phyloP scores from a whole-genome alignment of 1,140 invertebrate genomes.

The Ceratoteleas bidentatus region DNA sequence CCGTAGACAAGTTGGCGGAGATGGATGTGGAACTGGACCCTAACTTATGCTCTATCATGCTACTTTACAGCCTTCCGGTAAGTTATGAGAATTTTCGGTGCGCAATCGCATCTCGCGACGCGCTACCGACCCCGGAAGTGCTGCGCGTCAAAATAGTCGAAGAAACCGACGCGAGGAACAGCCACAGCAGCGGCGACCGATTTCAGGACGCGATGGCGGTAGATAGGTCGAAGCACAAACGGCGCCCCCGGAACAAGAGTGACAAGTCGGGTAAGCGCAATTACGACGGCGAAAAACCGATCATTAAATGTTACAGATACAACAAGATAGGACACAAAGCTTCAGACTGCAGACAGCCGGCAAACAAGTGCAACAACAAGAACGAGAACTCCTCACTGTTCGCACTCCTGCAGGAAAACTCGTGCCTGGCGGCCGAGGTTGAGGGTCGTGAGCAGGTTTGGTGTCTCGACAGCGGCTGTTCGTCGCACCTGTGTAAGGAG shows the following conservation, averaged over 20 bases:
- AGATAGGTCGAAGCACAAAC: neutral
- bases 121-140: neutral
- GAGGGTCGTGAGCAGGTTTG: neutral
- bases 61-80: neutral
- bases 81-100: neutral
- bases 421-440: neutral
- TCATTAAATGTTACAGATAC: no score
- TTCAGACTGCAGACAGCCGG: no score
- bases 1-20: neutral
- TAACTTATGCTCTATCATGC: neutral
- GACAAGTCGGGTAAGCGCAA: neutral
- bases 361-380: neutral
- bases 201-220: neutral
- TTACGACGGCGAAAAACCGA: neutral
- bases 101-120: neutral
- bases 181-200: neutral
- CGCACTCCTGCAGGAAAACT: neutral
- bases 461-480: neutral
- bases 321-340: no score
- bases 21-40: neutral
- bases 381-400: neutral
- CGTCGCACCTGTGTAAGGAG: neutral
- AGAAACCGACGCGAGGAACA: neutral
- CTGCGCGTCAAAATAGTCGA: neutral
- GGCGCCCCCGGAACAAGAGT: neutral